Conservation (phyloP, 2,888 invertebrate species). For the Chironomus riparius region DNA sequence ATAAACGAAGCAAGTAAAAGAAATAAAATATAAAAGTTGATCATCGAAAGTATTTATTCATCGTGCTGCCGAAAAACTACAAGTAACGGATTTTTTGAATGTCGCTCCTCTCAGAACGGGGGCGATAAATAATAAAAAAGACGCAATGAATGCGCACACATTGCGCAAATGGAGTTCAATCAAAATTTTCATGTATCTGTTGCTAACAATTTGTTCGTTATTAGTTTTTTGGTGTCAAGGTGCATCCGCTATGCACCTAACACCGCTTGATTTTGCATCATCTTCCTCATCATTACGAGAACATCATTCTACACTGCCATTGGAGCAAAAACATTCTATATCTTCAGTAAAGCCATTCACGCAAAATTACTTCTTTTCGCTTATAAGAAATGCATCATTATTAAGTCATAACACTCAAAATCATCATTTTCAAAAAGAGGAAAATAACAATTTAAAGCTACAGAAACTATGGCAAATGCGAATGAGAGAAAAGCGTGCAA, state of each 20-base stretch:
- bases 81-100: slow-evolving; percentile 16
- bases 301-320: not conserved
- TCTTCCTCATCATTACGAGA: not conserved
- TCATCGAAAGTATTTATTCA: too few relatives aligned
- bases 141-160: slow-evolving; percentile 46
- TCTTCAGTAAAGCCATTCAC: not conserved
- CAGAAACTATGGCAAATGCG: slow-evolving; percentile 21
- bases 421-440: slow-evolving; percentile 14
- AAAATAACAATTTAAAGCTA: not conserved
- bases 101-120: slow-evolving; percentile 24
- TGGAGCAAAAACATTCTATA: not conserved
- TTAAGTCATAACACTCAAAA: not conserved
- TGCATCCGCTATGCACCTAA: slow-evolving; percentile 34
- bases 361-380: slow-evolving; percentile 9
- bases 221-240: slow-evolving; percentile 38
- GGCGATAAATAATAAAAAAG: slow-evolving; percentile 29
- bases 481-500: slow-evolving; percentile 23
- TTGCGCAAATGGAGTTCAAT: slow-evolving; percentile 46
- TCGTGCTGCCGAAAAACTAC: not conserved
- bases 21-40: not conserved
- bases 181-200: slow-evolving; percentile 43
- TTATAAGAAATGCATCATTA: slow-evolving; percentile 11
- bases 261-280: slow-evolving; percentile 27
- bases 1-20: too few relatives aligned
- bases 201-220: slow-evolving; percentile 40